These are phyloP conservation scores for Drosophila subpulchrella DNA, from an alignment of 1,140 invertebrate species.

Conservation along the genomic window DNA sequence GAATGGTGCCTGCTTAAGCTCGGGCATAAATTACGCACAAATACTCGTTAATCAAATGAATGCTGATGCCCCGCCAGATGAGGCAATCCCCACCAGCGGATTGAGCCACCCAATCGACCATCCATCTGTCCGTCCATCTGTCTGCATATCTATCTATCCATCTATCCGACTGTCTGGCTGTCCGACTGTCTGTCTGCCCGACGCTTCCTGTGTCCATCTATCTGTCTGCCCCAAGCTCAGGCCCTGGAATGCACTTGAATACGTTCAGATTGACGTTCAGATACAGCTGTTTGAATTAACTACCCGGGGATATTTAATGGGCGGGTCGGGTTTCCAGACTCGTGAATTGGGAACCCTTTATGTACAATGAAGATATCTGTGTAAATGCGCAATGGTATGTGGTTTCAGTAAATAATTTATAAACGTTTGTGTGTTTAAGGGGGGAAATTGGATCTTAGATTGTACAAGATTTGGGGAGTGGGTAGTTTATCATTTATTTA, in stretches of 20 bases:
- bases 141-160: slow-evolving; percentile 8
- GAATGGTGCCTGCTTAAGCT: slow-evolving; percentile 45
- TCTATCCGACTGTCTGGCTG: slow-evolving; percentile 19
- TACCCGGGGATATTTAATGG: slow-evolving; percentile 8
- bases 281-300: slow-evolving; percentile 66
- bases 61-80: slow-evolving; percentile 46
- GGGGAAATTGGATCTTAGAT: neutral
- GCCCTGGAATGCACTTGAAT: slow-evolving; percentile 73
- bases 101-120: slow-evolving; percentile 3
- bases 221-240: slow-evolving; percentile 25
- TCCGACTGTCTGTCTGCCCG: slow-evolving; percentile 24
- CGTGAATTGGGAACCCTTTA: slow-evolving; percentile 4
- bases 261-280: slow-evolving; percentile 78
- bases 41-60: slow-evolving; percentile 80
- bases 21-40: slow-evolving; percentile 74
- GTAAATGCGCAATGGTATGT: neutral
- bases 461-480: too few relatives aligned
- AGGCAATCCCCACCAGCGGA: slow-evolving; percentile 6
- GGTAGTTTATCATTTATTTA: neutral
- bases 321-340: neutral
- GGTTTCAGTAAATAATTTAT: neutral
- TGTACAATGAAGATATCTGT: neutral
- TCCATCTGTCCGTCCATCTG: slow-evolving; percentile 17
- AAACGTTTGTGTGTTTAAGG: neutral
- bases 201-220: slow-evolving; percentile 27